Base-by-base conservation (phyloP, 2,113 vertebrate species). In the Amphilophus citrinellus region DNA sequence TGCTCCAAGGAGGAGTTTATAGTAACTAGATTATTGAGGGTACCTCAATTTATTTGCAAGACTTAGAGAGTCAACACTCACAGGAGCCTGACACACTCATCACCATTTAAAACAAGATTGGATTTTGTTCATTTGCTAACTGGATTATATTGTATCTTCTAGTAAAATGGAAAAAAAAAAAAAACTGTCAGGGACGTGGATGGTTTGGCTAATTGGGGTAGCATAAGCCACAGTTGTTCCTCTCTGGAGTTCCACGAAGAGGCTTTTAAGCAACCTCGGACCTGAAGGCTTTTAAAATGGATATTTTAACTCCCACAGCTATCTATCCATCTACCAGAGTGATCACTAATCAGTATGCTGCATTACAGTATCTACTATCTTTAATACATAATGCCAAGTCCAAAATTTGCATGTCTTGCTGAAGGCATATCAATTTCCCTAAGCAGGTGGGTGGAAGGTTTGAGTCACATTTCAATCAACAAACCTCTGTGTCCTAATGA, bases 41-140 rank as follows among this genome's bases (percentile, higher is more conserved):
- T 82, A 84, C 86, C 81, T 87, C 76, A 22, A 95, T 93, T 93
- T 93, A 92, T 94, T 93, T 90, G 87, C 85, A 84, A 87, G 78
- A 85, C 84, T 86, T 88, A 89, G 63, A 84, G 91, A 88, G 79
- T 22, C 66, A 82, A 85, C 61, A 62, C 84, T 83, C 60, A 66
- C 71, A 35, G 65, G 84, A 78, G 65, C 57, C 39, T 42, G 61
- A 82, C 65, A 63, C 58, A 22, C 86, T 91, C 79, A 60, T 85
- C 85, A 77, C 79, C 84, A 82, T 90, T 86, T 77, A 61, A 85
- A 87, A 86, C 77, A 78, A 82, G 82, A 93, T 94, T 93, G 78
- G 60, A 93, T 91, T 90, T 84, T 27, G 77, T 63, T 93, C 63
- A 89, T 93, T 92, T 92, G 79, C 89, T 89, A 92, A 95, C 18